Evolutionary conservation across 2,888 invertebrate genomes (phyloP).

Genomic region (Synergus itoensis): DNA sequence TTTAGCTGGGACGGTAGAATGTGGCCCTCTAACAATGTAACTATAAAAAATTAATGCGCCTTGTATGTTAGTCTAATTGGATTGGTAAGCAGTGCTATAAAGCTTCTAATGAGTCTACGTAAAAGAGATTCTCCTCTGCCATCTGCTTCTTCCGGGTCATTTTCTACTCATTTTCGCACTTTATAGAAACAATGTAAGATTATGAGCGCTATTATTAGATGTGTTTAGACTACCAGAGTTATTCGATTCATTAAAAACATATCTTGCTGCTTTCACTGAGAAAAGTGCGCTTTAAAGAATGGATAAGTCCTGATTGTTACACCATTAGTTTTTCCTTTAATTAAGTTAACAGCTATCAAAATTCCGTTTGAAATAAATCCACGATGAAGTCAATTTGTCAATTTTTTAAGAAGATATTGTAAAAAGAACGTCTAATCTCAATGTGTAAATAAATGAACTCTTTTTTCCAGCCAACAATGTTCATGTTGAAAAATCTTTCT

Average conservation of each 20-base stretch:
- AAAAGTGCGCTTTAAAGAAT: too few relatives aligned
- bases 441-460: too few relatives aligned
- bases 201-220: not conserved
- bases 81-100: slow-evolving; percentile 33
- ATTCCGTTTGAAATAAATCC: too few relatives aligned
- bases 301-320: too few relatives aligned
- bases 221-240: not conserved
- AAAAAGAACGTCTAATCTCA: too few relatives aligned
- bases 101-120: slow-evolving; percentile 26
- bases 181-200: slow-evolving; percentile 22
- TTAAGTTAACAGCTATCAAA: too few relatives aligned
- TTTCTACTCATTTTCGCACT: not conserved
- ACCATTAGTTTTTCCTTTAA: too few relatives aligned
- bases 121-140: slow-evolving; percentile 6
- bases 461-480: too few relatives aligned
- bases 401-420: too few relatives aligned
- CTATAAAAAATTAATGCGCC: slow-evolving; percentile 35
- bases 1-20: slow-evolving; percentile 23
- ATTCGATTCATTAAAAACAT: slow-evolving; percentile 18
- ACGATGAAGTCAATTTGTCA: too few relatives aligned
- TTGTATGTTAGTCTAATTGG: slow-evolving; percentile 35
- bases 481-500: not conserved
- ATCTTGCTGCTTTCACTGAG: not conserved
- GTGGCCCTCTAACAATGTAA: slow-evolving; percentile 23
- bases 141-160: slow-evolving; percentile 19